Evolutionary conservation across 2,888 invertebrate species (phyloP).

Genomic region (Leuctra nigra): DNA sequence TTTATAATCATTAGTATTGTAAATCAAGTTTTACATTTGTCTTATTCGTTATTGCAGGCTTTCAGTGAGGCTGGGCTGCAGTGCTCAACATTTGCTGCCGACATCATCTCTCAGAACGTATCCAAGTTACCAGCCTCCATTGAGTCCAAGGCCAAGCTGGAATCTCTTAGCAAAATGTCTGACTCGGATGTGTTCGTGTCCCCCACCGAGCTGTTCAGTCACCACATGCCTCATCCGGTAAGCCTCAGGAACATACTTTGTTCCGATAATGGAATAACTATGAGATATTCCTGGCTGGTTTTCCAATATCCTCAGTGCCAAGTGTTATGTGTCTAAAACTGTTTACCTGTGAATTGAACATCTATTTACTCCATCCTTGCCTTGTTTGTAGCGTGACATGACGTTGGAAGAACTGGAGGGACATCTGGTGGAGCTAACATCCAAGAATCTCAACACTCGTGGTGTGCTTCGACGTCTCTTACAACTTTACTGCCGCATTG

Average conservation of each 20-base stretch:
- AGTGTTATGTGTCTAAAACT: too few relatives aligned
- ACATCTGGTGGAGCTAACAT: not conserved
- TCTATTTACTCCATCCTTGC: too few relatives aligned
- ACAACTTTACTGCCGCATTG: not conserved
- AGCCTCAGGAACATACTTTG: too few relatives aligned
- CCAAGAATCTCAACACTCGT: not conserved
- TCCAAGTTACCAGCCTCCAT: not conserved
- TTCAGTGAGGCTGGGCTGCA: not conserved
- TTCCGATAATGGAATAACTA: too few relatives aligned
- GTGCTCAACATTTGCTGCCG: not conserved
- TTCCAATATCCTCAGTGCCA: too few relatives aligned
- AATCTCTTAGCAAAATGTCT: not conserved
- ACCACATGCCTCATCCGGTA: not conserved
- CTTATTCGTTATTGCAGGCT: not conserved
- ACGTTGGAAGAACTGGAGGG: not conserved
- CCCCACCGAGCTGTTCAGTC: not conserved
- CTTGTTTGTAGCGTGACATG: not conserved
- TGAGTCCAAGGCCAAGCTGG: not conserved
- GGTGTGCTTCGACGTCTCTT: not conserved
- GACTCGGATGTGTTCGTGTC: not conserved
- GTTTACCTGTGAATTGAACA: too few relatives aligned
- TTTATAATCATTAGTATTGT: too few relatives aligned
- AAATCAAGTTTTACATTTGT: too few relatives aligned
- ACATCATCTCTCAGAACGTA: not conserved
- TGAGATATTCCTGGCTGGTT: too few relatives aligned